Evolutionary conservation across 2,888 invertebrate genomes (phyloP).

Genomic region (Eucriotettix oculatus): DNA sequence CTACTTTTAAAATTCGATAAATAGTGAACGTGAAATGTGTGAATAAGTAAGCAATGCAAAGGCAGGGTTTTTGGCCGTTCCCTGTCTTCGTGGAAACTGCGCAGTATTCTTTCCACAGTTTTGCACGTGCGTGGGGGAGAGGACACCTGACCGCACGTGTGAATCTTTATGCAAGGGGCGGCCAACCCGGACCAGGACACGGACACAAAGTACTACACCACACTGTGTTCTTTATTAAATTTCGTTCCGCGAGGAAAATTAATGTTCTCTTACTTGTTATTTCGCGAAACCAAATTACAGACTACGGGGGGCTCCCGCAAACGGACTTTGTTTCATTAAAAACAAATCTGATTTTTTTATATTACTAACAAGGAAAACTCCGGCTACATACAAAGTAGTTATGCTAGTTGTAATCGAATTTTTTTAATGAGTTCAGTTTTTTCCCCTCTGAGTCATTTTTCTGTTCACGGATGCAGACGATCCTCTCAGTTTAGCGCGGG

Average conservation of each 20-base stretch:
- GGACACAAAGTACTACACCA: background rate
- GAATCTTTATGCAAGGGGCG: background rate
- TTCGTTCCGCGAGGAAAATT: conserved; percentile 9
- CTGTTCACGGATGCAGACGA: too few species aligned
- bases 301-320: conserved; percentile 1
- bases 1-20: too few species aligned
- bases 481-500: too few species aligned
- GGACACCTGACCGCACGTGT: too few species aligned
- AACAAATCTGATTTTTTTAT: conserved; percentile 5
- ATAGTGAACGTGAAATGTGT: too few species aligned
- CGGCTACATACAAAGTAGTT: conserved; percentile 7
- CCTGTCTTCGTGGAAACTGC: too few species aligned
- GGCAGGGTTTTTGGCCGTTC: too few species aligned
- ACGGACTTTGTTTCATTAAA: conserved; percentile 12
- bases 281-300: conserved; percentile 7
- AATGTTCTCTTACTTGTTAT: conserved; percentile 10
- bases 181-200: background rate
- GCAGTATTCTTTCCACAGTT: too few species aligned
- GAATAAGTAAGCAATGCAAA: too few species aligned
- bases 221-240: conserved; percentile 7
- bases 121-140: too few species aligned
- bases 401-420: conserved; percentile 4
- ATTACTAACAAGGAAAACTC: conserved; percentile 1
- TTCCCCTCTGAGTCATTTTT: too few species aligned
- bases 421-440: background rate